Evolutionary conservation across 2,888 invertebrate species (phyloP), one percentile per base, ranked within the genome.

Genomic region (Sipha maydis): DNA sequence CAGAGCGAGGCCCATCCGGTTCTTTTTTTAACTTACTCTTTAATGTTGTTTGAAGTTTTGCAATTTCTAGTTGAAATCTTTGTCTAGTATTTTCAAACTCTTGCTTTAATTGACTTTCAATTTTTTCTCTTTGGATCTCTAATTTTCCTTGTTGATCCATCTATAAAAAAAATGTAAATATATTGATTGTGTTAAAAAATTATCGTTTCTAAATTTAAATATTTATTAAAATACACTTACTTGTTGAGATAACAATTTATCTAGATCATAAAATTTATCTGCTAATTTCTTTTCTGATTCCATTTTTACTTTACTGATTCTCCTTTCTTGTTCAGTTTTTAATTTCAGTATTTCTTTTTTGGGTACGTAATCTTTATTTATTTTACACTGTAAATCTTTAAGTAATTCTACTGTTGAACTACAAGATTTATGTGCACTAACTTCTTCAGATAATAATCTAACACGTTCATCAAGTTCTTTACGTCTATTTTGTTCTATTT

Each of bases 21-120:
- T n/a, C n/a, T n/a, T 48, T 67, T 48, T 34, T 34, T 34, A 34
- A 69, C 19, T 89, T 89, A 90, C 90, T 90, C 90, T 91, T 91
- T n/a, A 91, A 88, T 75, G 90, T 90, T 31, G 90, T 90, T 80
- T 91, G 91, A 21, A 91, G 90, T 89, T 90, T 91, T 54, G 90
- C 90, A n/a, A 91, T 89, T 88, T 91, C 91, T 38, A 90, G 89
- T 48, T 91, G 90, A 78, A 91, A 90, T 82, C 91, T 91, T 56
- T 90, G 90, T 83, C 91, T 90, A 11, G 91, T 91, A 61, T 91
- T 90, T 88, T 91, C 91, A 85, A 91, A 91, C 77, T 91, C 91
- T 67, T 91, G 90, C 79, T 90, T 90, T 73, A 91, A 90, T 56
- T 91, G 90, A 28, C 90, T 90, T 89, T 91, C 91, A 75, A 90